phyloP scores from a whole-genome alignment of 53 echinoderm and acorn worm species.

The Echinarachnius parma region DNA sequence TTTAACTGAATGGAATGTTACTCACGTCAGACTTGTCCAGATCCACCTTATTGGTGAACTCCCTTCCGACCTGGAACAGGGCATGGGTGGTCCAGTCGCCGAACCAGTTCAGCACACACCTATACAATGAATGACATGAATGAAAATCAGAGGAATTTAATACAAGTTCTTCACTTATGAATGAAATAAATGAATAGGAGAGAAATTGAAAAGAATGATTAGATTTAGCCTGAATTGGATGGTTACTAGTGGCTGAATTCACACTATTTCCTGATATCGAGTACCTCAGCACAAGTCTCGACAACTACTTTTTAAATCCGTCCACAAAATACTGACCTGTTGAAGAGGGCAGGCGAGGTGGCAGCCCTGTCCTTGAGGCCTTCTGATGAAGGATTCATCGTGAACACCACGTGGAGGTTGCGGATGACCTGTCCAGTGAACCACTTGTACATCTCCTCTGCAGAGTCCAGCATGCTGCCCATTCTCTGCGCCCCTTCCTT shows the following conservation, averaged over 20 bases:
- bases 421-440: constrained; percentile 93
- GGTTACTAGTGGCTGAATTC: too few relatives aligned
- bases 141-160: too few relatives aligned
- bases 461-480: constrained; percentile 94
- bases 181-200: too few relatives aligned
- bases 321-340: constrained; percentile 67
- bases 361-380: constrained; percentile 99
- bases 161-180: too few relatives aligned
- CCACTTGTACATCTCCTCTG: constrained; percentile 99
- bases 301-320: background rate
- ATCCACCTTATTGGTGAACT: constrained; percentile 97
- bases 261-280: too few relatives aligned
- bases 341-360: constrained; percentile 98
- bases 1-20: too few relatives aligned
- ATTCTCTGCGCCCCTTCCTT: constrained; percentile 97
- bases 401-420: constrained; percentile 98
- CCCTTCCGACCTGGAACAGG: constrained; percentile 94
- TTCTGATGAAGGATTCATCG: constrained; percentile 98
- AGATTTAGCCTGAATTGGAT: too few relatives aligned
- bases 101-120: constrained; percentile 99
- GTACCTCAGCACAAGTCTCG: too few relatives aligned
- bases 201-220: too few relatives aligned
- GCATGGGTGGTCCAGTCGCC: constrained; percentile 99
- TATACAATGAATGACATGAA: constrained; percentile 14
- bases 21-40: constrained; percentile 99